phyloP scores from a whole-genome alignment of 2,113 vertebrate species.

The Raja brachyura region DNA sequence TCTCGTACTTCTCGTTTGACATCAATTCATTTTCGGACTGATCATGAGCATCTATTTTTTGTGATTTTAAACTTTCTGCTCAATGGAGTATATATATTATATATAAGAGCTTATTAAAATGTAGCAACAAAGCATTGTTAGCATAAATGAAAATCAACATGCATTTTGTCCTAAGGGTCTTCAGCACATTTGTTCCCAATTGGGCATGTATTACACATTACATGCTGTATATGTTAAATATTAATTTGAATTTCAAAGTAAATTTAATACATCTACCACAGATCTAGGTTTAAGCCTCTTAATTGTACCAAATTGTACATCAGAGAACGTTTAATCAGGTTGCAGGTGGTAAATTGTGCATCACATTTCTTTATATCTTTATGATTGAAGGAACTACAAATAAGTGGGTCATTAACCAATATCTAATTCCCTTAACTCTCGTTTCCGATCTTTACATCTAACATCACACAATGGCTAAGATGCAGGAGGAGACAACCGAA shows the following conservation, averaged over 20 bases:
- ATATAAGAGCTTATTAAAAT: neutral
- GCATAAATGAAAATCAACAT: neutral
- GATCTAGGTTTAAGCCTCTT: neutral
- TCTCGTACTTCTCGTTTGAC: neutral
- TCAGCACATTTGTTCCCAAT: conserved; percentile 17
- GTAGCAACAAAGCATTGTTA: neutral
- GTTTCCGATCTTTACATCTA: neutral
- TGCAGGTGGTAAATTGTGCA: neutral
- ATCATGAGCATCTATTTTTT: neutral
- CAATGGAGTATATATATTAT: neutral
- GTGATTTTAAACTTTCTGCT: neutral
- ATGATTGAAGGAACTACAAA: neutral
- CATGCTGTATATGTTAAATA: neutral
- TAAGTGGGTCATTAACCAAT: neutral
- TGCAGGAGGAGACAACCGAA: neutral
- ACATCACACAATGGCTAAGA: neutral
- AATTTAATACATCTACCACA: neutral
- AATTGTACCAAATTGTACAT: neutral
- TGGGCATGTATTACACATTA: neutral
- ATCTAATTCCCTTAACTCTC: neutral
- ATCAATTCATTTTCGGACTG: neutral
- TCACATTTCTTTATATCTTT: neutral
- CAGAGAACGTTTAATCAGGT: neutral
- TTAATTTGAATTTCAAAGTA: neutral
- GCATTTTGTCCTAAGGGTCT: neutral